phyloP scores from a whole-genome alignment of 2,888 invertebrate species.

The Glaucopsyche alexis region DNA sequence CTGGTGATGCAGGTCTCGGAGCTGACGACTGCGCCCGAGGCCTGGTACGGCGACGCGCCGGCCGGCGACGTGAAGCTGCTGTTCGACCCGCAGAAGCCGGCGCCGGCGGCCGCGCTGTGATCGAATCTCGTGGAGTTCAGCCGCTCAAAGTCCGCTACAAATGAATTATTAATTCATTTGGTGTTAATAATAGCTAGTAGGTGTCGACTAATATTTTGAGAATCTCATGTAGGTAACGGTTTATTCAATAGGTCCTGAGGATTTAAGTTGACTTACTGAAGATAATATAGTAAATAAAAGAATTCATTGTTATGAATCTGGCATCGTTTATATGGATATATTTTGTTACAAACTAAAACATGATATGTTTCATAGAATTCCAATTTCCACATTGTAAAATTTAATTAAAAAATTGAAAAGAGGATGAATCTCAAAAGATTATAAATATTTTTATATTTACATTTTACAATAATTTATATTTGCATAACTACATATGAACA shows the following conservation, averaged over 20 bases:
- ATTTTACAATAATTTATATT: no score
- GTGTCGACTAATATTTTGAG: neutral
- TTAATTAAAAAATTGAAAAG: no score
- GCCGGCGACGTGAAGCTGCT: neutral
- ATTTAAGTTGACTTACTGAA: no score
- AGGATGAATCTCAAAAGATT: no score
- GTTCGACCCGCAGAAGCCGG: constrained; percentile 10
- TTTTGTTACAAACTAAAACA: no score
- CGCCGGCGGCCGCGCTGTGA: constrained; percentile 2
- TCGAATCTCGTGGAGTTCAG: neutral
- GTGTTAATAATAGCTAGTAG: neutral
- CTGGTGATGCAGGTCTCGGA: neutral
- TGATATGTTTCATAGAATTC: no score
- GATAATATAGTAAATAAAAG: no score
- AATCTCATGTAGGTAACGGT: neutral
- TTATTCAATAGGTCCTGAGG: neutral
- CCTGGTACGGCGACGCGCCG: neutral
- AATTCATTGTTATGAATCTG: no score
- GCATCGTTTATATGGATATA: no score
- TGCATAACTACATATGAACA: no score
- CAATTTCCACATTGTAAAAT: no score
- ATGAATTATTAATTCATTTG: neutral
- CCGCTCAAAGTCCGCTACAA: neutral
- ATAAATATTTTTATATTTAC: no score
- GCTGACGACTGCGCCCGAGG: neutral